Evolutionary conservation across 2,797 vertebrate species (phyloP), one percentile per base, ranked within the genome.

Genomic region (Crenichthys baileyi): DNA sequence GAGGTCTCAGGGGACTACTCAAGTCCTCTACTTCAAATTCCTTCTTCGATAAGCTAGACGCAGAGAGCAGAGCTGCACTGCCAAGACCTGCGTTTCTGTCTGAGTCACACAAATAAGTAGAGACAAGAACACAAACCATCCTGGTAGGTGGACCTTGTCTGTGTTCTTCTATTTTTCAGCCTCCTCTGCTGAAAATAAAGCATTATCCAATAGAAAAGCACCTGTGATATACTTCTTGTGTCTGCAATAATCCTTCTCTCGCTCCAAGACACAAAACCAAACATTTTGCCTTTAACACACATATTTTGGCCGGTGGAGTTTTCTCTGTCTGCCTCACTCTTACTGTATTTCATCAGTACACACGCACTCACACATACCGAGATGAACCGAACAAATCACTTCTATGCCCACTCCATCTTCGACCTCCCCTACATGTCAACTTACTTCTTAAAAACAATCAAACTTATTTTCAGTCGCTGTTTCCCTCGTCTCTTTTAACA

Each of bases 21-120:
- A 96, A 96, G 95, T 95, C 95, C 95, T 91, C 91, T 92, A 95
- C 96, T 97, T 96, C 95, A 96, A 98, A 97, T 97, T 97, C 97
- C 97, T 96, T 94, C 95, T 94, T 95, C 87, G 96, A 98, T 97
- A 97, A 97, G 96, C 93, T 89, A 92, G 87, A 90, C 85, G 89
- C 87, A 90, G 90, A 96, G 95, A 95, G 93, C 83, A 87, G 83
- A 70, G 83, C 89, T 87, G 84, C 83, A 83, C 93, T 94, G 94
- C 94, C 94, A 90, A 90, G 87, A 90, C 67, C 83, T 70, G 80
- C 80, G 83, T 81, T 77, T 81, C 55, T 68, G 61, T 74, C 41
- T 78, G 67, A 79, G 58, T 73, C 72, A 70, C 75, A 84, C 72
- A 79, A 70, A 89, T 31, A 76, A 72, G 79, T 22, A 1, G 46